A percentile compares a stretch with the other conserved stretches of the same genome.
Evolutionary conservation across 2,888 invertebrate genomes (phyloP).

Genomic region (Diloba caeruleocephala): DNA sequence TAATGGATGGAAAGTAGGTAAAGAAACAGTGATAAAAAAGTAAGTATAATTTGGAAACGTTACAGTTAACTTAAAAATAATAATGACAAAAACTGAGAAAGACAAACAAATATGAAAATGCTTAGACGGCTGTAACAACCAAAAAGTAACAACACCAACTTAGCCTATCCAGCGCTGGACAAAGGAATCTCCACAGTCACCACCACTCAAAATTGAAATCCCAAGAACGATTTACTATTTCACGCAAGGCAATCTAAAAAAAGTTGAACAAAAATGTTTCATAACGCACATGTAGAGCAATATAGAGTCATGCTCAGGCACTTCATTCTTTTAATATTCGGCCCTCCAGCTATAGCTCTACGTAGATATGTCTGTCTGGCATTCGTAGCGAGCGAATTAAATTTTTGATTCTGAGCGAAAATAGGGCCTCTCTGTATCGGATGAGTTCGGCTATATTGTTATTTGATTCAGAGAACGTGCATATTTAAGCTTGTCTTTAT

Average conservation of each 20-base stretch:
- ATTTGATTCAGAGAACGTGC: not conserved
- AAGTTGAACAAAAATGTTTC: not conserved
- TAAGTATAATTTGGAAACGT: no score
- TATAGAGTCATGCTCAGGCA: slow-evolving; percentile 20
- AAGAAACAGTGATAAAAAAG: no score
- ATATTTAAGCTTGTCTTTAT: no score
- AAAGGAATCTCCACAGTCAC: no score
- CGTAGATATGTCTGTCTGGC: slow-evolving; percentile 35
- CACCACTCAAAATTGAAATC: not conserved
- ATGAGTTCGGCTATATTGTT: not conserved
- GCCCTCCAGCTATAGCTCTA: slow-evolving; percentile 13
- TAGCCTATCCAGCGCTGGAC: no score
- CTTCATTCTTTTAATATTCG: slow-evolving; percentile 55
- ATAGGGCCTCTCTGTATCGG: slow-evolving; percentile 5
- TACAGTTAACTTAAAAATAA: no score
- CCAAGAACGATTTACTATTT: slow-evolving; percentile 8
- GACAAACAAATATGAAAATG: no score
- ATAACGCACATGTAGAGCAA: slow-evolving; percentile 26
- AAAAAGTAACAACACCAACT: no score
- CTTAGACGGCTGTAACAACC: no score
- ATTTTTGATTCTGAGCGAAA: slow-evolving; percentile 39
- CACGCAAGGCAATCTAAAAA: not conserved
- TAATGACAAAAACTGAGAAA: no score
- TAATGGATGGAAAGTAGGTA: no score
- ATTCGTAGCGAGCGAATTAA: slow-evolving; percentile 19